phyloP scores from a whole-genome alignment of 2,888 invertebrate species.

The Crepidodera aurea region DNA sequence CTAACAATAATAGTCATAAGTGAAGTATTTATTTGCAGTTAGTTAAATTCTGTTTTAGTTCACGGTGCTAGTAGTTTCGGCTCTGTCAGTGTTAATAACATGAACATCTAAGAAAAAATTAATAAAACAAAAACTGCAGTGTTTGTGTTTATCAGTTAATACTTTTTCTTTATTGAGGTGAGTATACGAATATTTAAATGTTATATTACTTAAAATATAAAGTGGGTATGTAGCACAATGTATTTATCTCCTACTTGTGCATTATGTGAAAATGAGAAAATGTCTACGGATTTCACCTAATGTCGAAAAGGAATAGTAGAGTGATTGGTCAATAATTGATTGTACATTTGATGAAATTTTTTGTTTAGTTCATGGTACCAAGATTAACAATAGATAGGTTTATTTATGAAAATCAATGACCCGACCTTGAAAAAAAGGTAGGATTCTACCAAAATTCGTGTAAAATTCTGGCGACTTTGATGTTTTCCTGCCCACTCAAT shows the following conservation, averaged over 20 bases:
- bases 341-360: constrained; percentile 8
- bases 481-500: constrained; percentile 37
- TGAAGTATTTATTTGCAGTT: background rate
- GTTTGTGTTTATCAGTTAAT: constrained; percentile 18
- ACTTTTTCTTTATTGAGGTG: constrained; percentile 7
- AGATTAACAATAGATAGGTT: background rate
- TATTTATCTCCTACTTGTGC: background rate
- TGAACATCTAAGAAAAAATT: constrained; percentile 10
- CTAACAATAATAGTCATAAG: background rate
- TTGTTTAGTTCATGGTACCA: constrained; percentile 13
- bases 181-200: constrained; percentile 3
- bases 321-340: background rate
- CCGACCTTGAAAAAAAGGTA: constrained; percentile 35
- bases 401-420: constrained; percentile 35
- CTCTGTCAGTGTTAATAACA: constrained; percentile 6
- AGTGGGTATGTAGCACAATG: background rate
- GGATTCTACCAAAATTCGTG: constrained; percentile 28
- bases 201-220: background rate
- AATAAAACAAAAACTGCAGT: constrained; percentile 11
- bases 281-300: constrained; percentile 13
- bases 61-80: constrained; percentile 3
- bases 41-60: background rate
- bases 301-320: background rate
- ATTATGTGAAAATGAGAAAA: constrained; percentile 6
- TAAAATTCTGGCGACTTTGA: constrained; percentile 35